Conservation (phyloP, 2,797 vertebrate genomes). For the Eupleurogrammus muticus region DNA sequence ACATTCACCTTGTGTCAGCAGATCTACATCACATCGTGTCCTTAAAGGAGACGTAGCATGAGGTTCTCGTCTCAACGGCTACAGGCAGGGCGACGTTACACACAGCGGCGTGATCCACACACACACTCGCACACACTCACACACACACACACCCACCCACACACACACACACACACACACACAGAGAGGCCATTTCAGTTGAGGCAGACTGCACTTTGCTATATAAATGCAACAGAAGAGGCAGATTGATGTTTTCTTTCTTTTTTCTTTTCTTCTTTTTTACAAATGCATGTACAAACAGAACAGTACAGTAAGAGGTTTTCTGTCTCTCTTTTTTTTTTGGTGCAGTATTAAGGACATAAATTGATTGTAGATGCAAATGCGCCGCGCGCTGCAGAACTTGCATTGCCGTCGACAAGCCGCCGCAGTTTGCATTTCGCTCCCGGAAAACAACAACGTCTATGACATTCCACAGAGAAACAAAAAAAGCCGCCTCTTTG, state of each 20-base stretch:
- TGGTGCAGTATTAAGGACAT: conserved; percentile 53
- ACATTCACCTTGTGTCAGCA: conserved; percentile 32
- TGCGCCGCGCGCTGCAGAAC: conserved; percentile 17
- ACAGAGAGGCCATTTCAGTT: conserved; percentile 30
- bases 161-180: not conserved
- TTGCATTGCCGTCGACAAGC: conserved; percentile 61
- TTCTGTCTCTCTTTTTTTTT: too few relatives aligned
- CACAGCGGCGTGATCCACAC: not conserved
- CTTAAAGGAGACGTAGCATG: conserved; percentile 42
- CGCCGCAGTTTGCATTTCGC: conserved; percentile 55
- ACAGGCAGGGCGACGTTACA: conserved; percentile 1
- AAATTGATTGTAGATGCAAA: conserved; percentile 51
- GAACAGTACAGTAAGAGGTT: conserved; percentile 39
- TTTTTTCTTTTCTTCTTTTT: too few relatives aligned
- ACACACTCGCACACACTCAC: not conserved
- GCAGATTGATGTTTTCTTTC: conserved; percentile 54
- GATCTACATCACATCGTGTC: conserved; percentile 34
- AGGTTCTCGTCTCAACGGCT: conserved; percentile 19
- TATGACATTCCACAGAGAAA: conserved; percentile 34
- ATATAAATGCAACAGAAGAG: conserved; percentile 43
- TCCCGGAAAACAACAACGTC: conserved; percentile 28
- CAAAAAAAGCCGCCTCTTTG: conserved; percentile 46
- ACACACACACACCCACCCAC: not conserved
- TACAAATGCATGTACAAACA: conserved; percentile 42
- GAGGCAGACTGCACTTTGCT: conserved; percentile 57